These are phyloP conservation scores for Orbicella faveolata DNA, from an alignment of 64 coral and sea anemone genomes.

Conservation along the genomic window DNA sequence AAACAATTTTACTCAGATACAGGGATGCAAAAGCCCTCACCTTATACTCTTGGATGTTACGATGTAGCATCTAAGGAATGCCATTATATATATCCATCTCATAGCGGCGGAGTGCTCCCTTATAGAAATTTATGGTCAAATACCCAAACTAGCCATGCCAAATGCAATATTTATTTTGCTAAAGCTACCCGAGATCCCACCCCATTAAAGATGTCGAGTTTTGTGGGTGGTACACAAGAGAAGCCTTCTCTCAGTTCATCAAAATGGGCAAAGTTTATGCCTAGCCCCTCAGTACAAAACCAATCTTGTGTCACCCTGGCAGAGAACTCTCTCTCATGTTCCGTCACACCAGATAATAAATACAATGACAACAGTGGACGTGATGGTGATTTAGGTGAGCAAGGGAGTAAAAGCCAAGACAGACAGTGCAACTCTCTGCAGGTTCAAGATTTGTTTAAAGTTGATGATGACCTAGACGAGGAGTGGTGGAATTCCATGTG, in stretches of 20 bases:
- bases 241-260: not conserved
- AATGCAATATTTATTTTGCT: slow-evolving; percentile 34
- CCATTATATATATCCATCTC: not conserved
- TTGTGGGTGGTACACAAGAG: not conserved
- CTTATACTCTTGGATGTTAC: not conserved
- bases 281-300: not conserved
- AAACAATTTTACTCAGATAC: no score
- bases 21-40: not conserved
- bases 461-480: slow-evolving; percentile 35
- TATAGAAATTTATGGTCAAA: not conserved
- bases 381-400: no score
- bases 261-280: slow-evolving; percentile 15
- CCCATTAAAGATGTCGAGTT: not conserved
- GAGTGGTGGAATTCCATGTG: slow-evolving; percentile 47
- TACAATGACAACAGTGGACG: not conserved
- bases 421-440: not conserved
- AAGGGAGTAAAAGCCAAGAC: not conserved
- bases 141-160: not conserved
- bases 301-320: not conserved
- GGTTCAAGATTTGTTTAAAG: slow-evolving; percentile 39
- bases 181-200: slow-evolving; percentile 3
- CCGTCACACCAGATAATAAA: no score
- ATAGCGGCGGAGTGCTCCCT: not conserved
- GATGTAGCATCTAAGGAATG: not conserved
- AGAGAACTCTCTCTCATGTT: not conserved